These are phyloP conservation scores for Pheosia tremula DNA, from an alignment of 2,888 invertebrate genomes.

Conservation along the genomic window DNA sequence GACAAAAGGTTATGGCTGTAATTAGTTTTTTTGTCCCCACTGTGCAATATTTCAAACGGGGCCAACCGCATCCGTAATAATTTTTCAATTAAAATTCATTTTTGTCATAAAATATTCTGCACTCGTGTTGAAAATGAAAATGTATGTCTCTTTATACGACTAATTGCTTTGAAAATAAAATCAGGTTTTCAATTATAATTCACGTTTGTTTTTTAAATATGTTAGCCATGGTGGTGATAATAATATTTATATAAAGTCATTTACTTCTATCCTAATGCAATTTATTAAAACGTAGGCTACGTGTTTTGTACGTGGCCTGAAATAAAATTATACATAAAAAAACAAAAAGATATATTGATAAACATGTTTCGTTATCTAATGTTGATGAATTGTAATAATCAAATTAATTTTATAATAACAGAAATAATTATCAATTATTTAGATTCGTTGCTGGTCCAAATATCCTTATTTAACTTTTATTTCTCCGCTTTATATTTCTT, in stretches of 20 bases:
- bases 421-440: too few relatives aligned
- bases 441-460: too few relatives aligned
- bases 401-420: too few relatives aligned
- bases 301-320: background rate
- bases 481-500: too few relatives aligned
- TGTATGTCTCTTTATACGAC: constrained; percentile 38
- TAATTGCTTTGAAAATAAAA: constrained; percentile 34
- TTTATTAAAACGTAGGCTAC: background rate
- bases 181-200: background rate
- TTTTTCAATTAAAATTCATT: constrained; percentile 70
- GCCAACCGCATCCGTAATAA: constrained; percentile 66
- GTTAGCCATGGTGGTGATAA: background rate
- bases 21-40: constrained; percentile 69
- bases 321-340: too few relatives aligned
- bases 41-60: constrained; percentile 65
- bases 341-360: background rate
- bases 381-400: too few relatives aligned
- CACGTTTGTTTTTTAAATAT: background rate
- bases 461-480: too few relatives aligned
- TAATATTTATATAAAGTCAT: too few relatives aligned
- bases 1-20: constrained; percentile 63
- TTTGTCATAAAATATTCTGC: constrained; percentile 48
- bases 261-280: background rate
- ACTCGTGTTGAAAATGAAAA: constrained; percentile 46
- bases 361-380: background rate